Evolutionary conservation across 1,140 invertebrate species (phyloP).

Genomic region (Drosophila sturtevanti): DNA sequence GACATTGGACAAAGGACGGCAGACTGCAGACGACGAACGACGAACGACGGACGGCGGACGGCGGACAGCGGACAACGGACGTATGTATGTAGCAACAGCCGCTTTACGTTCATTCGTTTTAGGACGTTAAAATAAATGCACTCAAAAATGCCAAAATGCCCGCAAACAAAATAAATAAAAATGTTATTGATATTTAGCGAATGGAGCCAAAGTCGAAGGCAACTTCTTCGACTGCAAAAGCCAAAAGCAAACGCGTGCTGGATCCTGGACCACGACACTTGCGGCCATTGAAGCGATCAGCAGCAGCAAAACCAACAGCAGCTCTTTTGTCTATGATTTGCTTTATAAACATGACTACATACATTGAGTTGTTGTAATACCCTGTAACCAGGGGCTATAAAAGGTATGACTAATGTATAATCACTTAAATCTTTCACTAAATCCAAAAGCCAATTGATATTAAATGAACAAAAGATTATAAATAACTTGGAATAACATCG

Average conservation of each 20-base stretch:
- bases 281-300: conserved; percentile 53
- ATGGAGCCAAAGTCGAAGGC: conserved; percentile 27
- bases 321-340: conserved; percentile 73
- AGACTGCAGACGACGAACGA: not conserved
- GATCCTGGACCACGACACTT: conserved; percentile 58
- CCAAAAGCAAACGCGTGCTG: conserved; percentile 52
- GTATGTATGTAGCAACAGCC: not conserved
- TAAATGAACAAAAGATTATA: no score
- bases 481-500: no score
- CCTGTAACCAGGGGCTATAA: not conserved
- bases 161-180: conserved; percentile 80
- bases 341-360: conserved; percentile 62
- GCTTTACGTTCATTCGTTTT: conserved; percentile 49
- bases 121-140: conserved; percentile 80
- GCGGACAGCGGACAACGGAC: no score
- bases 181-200: conserved; percentile 80
- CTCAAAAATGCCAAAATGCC: conserved; percentile 80
- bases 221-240: not conserved
- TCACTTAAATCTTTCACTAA: no score
- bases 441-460: no score
- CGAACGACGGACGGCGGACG: not conserved
- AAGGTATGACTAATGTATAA: not conserved
- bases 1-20: not conserved
- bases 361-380: conserved; percentile 8
- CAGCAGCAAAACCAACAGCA: conserved; percentile 56